Base-by-base conservation (phyloP, 2,797 vertebrate species). In the Oryzias sinensis region DNA sequence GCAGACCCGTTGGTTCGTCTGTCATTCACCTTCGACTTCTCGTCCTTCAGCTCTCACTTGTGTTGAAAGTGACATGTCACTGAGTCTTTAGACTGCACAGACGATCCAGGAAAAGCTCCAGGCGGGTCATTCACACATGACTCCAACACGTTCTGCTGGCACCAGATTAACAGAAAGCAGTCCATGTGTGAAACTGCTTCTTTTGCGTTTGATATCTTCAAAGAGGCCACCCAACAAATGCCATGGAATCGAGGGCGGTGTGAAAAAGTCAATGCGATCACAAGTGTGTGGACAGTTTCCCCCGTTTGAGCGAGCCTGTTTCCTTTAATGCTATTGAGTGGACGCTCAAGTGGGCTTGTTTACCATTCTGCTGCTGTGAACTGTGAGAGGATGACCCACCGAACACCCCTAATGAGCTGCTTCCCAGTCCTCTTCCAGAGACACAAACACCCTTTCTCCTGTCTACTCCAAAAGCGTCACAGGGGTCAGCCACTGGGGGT, bases 401-500 rank as follows among this genome's bases (percentile, higher is more conserved):
- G 70, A 73, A 82, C 79, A 67, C 74, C 72, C 58, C 69, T 87
- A 87, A 82, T 83, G 78, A 86, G 77, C 56, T 69, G 69, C 56
- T 74, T 49, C 53, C 52, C 59, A 59, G 61, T 66, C 53, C 48
- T 53, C 27, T 49, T 43, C 2, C 14, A 49, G 54, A 24, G 49
- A 42, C 56, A 17, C 54, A 14, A 47, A 41, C 65, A 44, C 45
- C 6, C 45, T 47, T 14, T 20, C 45, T 47, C 45, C 42, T 54
- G 17, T 65, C 52, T 25, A 16, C 56, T 72, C 58, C 74, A 43
- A 76, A 41, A 66, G 62, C 74, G 62, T 72, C 3, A 43, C 15
- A 59, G 50, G 33, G 33, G 33, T 37, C 76, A 77, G 66, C 87
- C 87, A 88, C 88, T 87, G 82, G 88, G 70, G 85, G 88, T 89